Conservation (phyloP, 1,140 invertebrate species). For the Drosophila nigrodunni region DNA sequence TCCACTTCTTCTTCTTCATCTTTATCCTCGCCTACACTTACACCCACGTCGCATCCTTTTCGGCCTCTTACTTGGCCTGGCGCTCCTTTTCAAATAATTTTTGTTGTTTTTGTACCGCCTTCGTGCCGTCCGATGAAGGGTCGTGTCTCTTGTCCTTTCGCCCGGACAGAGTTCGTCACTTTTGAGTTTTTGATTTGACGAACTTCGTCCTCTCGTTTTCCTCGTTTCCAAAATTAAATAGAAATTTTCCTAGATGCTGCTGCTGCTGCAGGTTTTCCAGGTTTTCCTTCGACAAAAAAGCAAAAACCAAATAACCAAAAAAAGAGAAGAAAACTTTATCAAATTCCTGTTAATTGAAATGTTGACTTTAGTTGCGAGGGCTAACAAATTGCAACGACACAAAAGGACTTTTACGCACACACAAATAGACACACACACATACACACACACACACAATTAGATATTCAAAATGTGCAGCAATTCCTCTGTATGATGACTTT, state of each 20-base stretch:
- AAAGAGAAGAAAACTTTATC: constrained; percentile 47
- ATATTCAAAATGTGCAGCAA: constrained; percentile 4
- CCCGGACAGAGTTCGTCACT: constrained; percentile 65
- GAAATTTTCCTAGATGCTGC: constrained; percentile 40
- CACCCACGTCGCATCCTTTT: constrained; percentile 10
- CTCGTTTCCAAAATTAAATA: constrained; percentile 29
- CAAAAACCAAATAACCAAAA: constrained; percentile 10
- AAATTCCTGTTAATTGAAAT: constrained; percentile 76
- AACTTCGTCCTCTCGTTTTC: constrained; percentile 57
- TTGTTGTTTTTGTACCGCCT: constrained; percentile 43
- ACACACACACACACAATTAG: not conserved
- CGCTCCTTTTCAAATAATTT: constrained; percentile 51
- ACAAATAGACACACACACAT: not conserved
- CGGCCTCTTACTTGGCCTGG: constrained; percentile 24
- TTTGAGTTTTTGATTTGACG: constrained; percentile 72
- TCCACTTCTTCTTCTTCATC: constrained; percentile 5
- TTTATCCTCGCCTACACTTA: constrained; percentile 10
- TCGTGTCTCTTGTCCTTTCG: constrained; percentile 1
- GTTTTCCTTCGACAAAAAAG: constrained; percentile 12
- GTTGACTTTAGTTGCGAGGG: constrained; percentile 62
- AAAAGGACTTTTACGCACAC: constrained; percentile 22
- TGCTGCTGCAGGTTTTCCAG: constrained; percentile 29
- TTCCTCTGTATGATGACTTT: not conserved
- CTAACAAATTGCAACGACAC: constrained; percentile 32
- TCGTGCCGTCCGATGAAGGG: constrained; percentile 31